phyloP scores from a whole-genome alignment of 2,113 vertebrate species.

The Chionis minor region DNA sequence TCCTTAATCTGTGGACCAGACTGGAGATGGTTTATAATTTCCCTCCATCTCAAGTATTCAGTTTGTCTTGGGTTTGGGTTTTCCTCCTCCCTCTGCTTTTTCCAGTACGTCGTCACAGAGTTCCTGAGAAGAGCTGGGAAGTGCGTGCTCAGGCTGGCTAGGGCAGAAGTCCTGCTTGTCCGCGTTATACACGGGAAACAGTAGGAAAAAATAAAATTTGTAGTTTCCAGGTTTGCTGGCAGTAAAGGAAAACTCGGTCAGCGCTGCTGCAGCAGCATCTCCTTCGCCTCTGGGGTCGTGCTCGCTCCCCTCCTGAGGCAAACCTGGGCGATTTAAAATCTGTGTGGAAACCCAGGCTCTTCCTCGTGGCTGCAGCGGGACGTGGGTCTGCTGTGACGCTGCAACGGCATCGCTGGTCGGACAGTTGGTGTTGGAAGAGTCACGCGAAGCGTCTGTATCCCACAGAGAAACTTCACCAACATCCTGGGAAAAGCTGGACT shows the following conservation, averaged over 20 bases:
- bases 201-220: neutral
- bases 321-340: neutral
- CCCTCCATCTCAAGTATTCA: neutral
- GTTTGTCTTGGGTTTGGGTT: neutral
- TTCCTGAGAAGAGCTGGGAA: neutral
- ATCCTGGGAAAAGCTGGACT: neutral
- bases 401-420: neutral
- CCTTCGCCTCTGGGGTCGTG: neutral
- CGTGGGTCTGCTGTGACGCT: rapidly evolving
- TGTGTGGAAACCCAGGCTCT: neutral
- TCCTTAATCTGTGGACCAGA: neutral
- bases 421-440: neutral
- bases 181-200: rapidly evolving
- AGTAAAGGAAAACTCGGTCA: neutral
- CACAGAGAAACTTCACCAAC: neutral
- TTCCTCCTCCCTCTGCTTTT: neutral
- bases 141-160: neutral
- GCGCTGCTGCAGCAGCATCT: neutral
- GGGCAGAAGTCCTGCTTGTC: neutral
- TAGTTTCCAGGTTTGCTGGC: neutral
- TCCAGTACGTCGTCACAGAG: rapidly evolving
- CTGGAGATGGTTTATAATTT: neutral
- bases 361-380: neutral
- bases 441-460: neutral
- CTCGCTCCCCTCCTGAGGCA: neutral